Evolutionary conservation across 2,888 invertebrate genomes (phyloP), one percentile per base, ranked within the genome.

Genomic region (Lordiphosa andalusiaca): DNA sequence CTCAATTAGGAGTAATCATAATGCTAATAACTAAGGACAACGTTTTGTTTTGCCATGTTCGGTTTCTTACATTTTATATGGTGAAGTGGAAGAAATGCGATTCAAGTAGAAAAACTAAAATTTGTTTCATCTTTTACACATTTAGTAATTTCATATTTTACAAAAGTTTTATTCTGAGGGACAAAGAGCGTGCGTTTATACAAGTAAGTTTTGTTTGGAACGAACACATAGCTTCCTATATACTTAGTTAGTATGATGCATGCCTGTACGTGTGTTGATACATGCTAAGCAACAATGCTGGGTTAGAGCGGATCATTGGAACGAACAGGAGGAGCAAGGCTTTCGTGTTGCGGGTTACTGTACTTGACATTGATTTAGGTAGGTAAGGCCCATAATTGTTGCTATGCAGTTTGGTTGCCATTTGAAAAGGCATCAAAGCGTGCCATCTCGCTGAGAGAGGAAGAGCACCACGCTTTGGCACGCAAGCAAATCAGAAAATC

Each of bases 41-140:
- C 36, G 50, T 50, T 48, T 53, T 49, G 35, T 23, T 47, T 44
- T 50, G n/a, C 46, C 46, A 25, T 42, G 33, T 35, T 30, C 9
- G n/a, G 10, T 36, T 19, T 36, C 40, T 44, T 61, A 47, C 13
- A 25, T 64, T 54, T 48, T 58, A 63, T 59, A 36, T 46, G 69
- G 66, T 42, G 61, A 70, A 69, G 76, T 86, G 85, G 87, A 85
- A 85, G 85, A 86, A 84, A 87, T 86, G 84, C 85, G 85, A 85
- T 85, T 85, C 69, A 75, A 63, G 67, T 69, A 67, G 70, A 52
- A 71, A 69, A 76, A 69, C 71, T 78, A 71, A 72, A 70, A 60
- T 67, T 53, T 69, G 47, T 53, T 53, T 56, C 39, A 37, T 40
- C 30, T 21, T 40, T 54, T 44, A 13, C 30, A 39, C 37, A 38